Percentiles rank a stretch among this genome's conserved stretches.
These are phyloP conservation scores for Lottia scabra DNA, from an alignment of 2,888 invertebrate genomes.

Conservation along the genomic window DNA sequence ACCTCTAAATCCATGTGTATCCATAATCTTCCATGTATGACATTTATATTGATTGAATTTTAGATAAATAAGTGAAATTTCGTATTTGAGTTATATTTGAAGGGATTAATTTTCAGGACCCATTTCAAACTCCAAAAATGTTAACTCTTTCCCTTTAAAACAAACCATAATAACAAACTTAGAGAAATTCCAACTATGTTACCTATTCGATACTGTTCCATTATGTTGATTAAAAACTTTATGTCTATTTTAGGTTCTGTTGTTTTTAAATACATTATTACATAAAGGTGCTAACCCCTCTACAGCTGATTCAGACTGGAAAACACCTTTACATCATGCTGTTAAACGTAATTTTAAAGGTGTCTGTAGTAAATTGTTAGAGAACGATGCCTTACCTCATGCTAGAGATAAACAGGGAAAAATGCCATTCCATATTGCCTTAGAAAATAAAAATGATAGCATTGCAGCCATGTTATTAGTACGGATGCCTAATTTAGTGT, in stretches of 20 bases:
- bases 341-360: slow-evolving; percentile 47
- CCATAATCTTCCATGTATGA: too few species aligned
- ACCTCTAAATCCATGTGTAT: too few species aligned
- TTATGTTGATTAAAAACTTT: too few species aligned
- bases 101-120: too few species aligned
- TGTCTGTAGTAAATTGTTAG: slow-evolving; percentile 51
- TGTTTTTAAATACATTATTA: slow-evolving; percentile 49
- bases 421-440: slow-evolving; percentile 50
- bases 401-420: slow-evolving; percentile 40
- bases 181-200: too few species aligned
- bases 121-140: too few species aligned
- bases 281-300: slow-evolving; percentile 57
- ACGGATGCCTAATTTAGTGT: slow-evolving; percentile 52
- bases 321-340: slow-evolving; percentile 57
- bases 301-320: slow-evolving; percentile 33
- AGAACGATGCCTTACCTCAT: slow-evolving; percentile 53
- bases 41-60: too few species aligned
- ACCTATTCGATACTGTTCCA: too few species aligned
- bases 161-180: too few species aligned
- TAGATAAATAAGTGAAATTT: too few species aligned
- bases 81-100: too few species aligned
- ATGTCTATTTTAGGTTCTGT: slow-evolving; percentile 39
- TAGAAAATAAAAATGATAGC: slow-evolving; percentile 49
- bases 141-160: too few species aligned
- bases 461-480: slow-evolving; percentile 50